Evolutionary conservation across 2,113 vertebrate species (phyloP).

Genomic region (Bos taurus): ARS-UCD2.0 NC_037334.1:63589001-63589500

Average conservation of each 20-base stretch:
- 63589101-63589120: not conserved
- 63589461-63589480: not conserved
- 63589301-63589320: not conserved
- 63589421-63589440: not conserved
- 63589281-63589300: not conserved
- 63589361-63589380: not conserved
- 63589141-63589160: not conserved
- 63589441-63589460: not conserved
- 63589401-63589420: not conserved
- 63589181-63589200: not conserved
- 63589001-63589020: not conserved
- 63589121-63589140: not conserved
- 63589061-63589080: not conserved
- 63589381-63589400: not conserved
- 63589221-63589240: not conserved
- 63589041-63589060: not conserved
- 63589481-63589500: constrained; percentile 52
- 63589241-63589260: not conserved
- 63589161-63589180: not conserved
- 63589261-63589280: not conserved
- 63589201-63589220: not conserved
- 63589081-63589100: not conserved
- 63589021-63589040: not conserved
- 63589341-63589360: not conserved
- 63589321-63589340: not conserved